Percentiles rank a stretch among this genome's conserved stretches.
phyloP scores from a whole-genome alignment of 2,113 vertebrate genomes.

The Channa maculata region DNA sequence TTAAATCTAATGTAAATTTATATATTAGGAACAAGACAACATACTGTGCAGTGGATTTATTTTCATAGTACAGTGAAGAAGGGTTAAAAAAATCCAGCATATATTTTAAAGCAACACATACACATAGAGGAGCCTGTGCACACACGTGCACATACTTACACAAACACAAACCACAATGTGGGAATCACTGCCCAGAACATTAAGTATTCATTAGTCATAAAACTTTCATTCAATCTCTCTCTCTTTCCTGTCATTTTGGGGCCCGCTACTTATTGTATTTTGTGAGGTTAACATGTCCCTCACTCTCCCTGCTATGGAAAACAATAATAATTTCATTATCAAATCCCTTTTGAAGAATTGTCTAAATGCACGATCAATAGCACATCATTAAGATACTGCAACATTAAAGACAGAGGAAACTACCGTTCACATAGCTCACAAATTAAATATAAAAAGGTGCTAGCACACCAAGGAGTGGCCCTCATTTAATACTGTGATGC shows the following conservation, averaged over 20 bases:
- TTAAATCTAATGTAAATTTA: neutral
- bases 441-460: constrained; percentile 47
- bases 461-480: constrained; percentile 31
- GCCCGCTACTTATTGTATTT: constrained; percentile 59
- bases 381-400: constrained; percentile 55
- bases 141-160: constrained; percentile 30
- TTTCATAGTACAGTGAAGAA: neutral
- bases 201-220: constrained; percentile 87
- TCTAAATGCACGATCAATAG: constrained; percentile 47
- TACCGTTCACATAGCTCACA: constrained; percentile 24
- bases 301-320: constrained; percentile 35
- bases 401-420: constrained; percentile 37
- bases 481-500: constrained; percentile 26
- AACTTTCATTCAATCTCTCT: constrained; percentile 84
- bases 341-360: constrained; percentile 52
- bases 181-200: constrained; percentile 85
- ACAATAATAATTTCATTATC: constrained; percentile 68
- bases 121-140: constrained; percentile 20
- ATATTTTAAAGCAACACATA: constrained; percentile 44
- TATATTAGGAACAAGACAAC: neutral
- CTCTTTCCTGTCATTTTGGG: constrained; percentile 70
- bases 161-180: constrained; percentile 74
- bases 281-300: constrained; percentile 66
- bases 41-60: neutral
- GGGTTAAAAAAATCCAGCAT: constrained; percentile 54